Evolutionary conservation across 2,888 invertebrate genomes (phyloP), one percentile per base, ranked within the genome.

Genomic region (Ennomos erosarius): DNA sequence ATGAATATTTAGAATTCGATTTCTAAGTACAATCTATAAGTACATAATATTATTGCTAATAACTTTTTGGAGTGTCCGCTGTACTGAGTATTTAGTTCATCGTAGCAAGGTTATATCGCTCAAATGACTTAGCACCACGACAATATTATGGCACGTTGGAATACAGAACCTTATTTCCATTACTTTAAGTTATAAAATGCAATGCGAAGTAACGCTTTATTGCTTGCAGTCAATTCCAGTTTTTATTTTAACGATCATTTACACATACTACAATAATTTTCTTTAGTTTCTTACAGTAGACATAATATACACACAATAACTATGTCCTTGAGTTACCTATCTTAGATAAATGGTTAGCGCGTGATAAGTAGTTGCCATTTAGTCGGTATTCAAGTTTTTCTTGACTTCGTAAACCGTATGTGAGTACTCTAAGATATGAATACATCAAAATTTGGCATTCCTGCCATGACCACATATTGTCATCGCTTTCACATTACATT

Each of bases 221-320:
- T 84, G 81, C 82, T 82, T 76, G 76, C 76, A 78, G 76, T 85
- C 83, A 84, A 84, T 82, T 85, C 79, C 80, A 72, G 74, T 69
- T 69, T 66, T 65, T 64, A 54, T 65, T 26, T 66, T 62, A 64
- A 64, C 26, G 62, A 37, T 71, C n/a, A 71, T 71, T 39, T 58
- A 39, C 39, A 59, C 53, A 39, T 39, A 38, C 34, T 39, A 26
- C 16, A 26, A 33, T 39, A 37, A 40, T 44, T 12, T 59, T 68
- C 26, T 26, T 26, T 26, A 26, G 26, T 26, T 26, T 26, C 26
- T 26, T 26, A 26, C 26, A 26, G 26, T 26, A 6, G 26, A 26
- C 5, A 26, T 26, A 1, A 5, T 26, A 26, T 26, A 26, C 26
- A 26, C 26, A 6, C 6, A 26, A 26, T 26, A 26, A 26, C 6